These are phyloP conservation scores for Dipodomys ordii DNA, from an alignment of 2,113 vertebrate species.

Conservation along the genomic window DNA sequence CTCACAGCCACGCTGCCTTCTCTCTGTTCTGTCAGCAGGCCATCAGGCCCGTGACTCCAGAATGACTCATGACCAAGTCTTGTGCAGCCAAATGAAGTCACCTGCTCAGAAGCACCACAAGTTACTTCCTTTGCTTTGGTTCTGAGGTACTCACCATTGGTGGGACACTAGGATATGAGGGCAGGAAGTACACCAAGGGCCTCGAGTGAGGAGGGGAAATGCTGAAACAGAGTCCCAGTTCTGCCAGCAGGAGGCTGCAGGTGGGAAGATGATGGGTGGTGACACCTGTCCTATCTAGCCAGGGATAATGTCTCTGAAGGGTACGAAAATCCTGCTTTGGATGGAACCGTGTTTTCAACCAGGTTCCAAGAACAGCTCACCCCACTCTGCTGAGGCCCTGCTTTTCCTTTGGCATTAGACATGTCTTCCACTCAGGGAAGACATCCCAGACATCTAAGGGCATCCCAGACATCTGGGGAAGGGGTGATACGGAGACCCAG, in stretches of 20 bases:
- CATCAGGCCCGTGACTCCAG: neutral
- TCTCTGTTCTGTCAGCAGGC: too few species aligned
- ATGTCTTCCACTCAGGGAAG: neutral
- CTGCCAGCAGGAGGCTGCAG: neutral
- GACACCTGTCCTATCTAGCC: rapidly evolving
- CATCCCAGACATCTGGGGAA: too few species aligned
- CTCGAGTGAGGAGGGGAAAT: too few species aligned
- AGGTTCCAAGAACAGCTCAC: neutral
- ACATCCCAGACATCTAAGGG: too few species aligned
- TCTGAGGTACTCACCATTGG: neutral
- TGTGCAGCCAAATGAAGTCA: neutral
- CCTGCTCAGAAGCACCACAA: neutral
- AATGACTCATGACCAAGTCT: neutral
- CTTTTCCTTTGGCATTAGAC: neutral
- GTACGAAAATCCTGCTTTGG: neutral
- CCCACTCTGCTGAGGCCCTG: neutral
- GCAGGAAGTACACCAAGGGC: too few species aligned
- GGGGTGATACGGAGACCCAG: too few species aligned
- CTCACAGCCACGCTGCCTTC: neutral
- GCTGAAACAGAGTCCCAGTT: neutral
- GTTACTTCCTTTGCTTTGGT: neutral
- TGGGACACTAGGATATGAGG: neutral
- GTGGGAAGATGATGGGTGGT: too few species aligned
- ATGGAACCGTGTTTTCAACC: neutral
- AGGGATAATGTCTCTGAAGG: neutral